Base-by-base conservation (phyloP, 2,113 vertebrate species). In the Nanger granti region DNA sequence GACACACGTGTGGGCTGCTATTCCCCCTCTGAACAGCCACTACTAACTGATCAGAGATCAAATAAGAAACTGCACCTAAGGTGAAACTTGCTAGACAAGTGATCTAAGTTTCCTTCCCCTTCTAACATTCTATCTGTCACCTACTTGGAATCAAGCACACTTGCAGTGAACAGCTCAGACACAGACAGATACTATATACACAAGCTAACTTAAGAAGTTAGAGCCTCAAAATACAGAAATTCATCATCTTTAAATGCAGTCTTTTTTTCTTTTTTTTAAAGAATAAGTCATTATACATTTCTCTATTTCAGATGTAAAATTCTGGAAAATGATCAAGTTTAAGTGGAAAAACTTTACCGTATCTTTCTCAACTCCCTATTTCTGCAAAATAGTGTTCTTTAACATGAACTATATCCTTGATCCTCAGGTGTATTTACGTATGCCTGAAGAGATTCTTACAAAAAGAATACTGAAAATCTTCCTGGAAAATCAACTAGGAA, bases 61-160 rank as follows among this genome's bases (percentile, higher is more conserved):
- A 88, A 89, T 89, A 41, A 94, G 73, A 97, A 97, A 95, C 41
- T 20, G 82, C 24, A 94, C 80, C 54, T 91, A 31, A 87, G 80
- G 80, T 94, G 44, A 93, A 97, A 96, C 52, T 85, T 88, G 37
- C 62, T 82, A 88, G 73, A 84, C 62, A 96, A 97, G 85, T 64
- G 47, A 96, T 95, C 95, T 95, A 96, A 64, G 44, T 29, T 93
- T 79, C 54, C 83, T 83, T 96, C 47, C 37, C 66, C 73, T 93
- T 79, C 84, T 91, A 97, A 62, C 34, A 60, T 79, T 92, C 57
- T 79, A n/a, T 69, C 95, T 92, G 34, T 95, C 62, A 94, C 94
- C 69, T 90, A 96, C 57, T 80, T 96, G 96, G 54, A 97, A 95
- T 95, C 91, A 96, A 95, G 95, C 44, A 80, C 44, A 62, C 76